Base-by-base conservation (phyloP, 2,797 vertebrate genomes). In the Erithacus rubecula region DNA sequence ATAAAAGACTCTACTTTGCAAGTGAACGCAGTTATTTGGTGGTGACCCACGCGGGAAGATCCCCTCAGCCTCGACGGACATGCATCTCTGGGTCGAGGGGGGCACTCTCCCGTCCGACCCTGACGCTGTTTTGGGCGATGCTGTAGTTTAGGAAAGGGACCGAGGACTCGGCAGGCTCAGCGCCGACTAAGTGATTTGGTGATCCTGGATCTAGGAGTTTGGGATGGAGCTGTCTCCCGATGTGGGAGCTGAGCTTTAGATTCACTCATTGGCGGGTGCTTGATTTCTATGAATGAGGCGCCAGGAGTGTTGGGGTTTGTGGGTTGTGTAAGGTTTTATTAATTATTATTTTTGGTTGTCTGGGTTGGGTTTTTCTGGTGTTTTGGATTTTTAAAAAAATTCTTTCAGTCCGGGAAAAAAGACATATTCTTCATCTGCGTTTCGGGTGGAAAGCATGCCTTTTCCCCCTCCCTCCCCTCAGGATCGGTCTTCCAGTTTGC, bases 1-100 rank as follows among this genome's bases (percentile, higher is more conserved):
- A 95, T 94, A 94, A 94, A 94, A 89, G 93, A 94, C 30, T 83
- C 75, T 63, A 11, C 76, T 81, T 77, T 18, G 90, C 69, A 64
- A 86, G 69, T 64, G 76, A 94, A 65, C 12, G 63, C 68, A 75
- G 59, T 90, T 75, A 20, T 65, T 75, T 78, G 87, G 65, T 91
- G 36, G 39, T 64, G 93, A 92, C 37, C 68, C 87, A 83, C 20
- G 65, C 74, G 43, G 70, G 80, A 77, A 93, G 77, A 77, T 53
- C 5, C 36, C 49, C 58, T 11, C 74, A 91, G 62, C 77, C 46
- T 68, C 80, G 52, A 70, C 6, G 68, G 68, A 49, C 59, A 4
- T 20, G 55, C 46, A 23, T 30, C 53, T 49, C 30, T 43, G 56
- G 68, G 83, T 68, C 4, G 20, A 59, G 34, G 51, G 43, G 47